Evolutionary conservation across 1,140 invertebrate genomes (phyloP), one percentile per base, ranked within the genome.

Genomic region (Aplysia californica): DNA sequence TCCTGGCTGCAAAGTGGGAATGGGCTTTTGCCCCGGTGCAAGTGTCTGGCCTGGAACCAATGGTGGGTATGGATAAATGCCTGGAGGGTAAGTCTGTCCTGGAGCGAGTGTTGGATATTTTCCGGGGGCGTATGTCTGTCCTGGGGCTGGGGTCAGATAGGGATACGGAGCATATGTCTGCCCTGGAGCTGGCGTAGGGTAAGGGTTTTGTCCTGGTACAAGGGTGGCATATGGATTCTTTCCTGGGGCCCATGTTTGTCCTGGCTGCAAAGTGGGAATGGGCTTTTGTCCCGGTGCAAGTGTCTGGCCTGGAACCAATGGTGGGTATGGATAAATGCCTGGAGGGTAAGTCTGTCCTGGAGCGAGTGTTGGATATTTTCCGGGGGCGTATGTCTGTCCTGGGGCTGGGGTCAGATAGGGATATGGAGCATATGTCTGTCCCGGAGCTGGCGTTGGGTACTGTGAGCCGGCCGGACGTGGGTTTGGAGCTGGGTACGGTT

Each of bases 81-180:
- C n/a, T n/a, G n/a, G n/a, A n/a, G n/a, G n/a, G n/a, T n/a, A n/a
- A 1, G 23, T 18, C 21, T 29, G 20, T 20, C 77, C 81, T 31
- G 81, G 79, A 33, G 78, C 73, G 38, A 76, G 77, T n/a, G 81
- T 81, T 39, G 74, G 33, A 3, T 71, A 72, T 38, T 76, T 50
- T 20, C 78, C 78, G 31, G 82, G 82, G 58, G 79, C 75, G 77
- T 82, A 82, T 15, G 81, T 81, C 18, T 68, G 58, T 44, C 84
- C 84, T 55, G 80, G 81, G n/a, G 71, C 81, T 56, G 82, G 81
- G 31, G 84, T 85, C 75, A 81, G 83, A 36, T 80, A 61, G 31
- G 29, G 39, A 1, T 59, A 44, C 2, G 73, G 73, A 26, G 73
- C 29, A 29, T 79, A 82, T 50, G 83, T 83, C 21, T 71, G 29